Conservation (phyloP, 2,888 invertebrate genomes). For the Trachelus stipa region DNA sequence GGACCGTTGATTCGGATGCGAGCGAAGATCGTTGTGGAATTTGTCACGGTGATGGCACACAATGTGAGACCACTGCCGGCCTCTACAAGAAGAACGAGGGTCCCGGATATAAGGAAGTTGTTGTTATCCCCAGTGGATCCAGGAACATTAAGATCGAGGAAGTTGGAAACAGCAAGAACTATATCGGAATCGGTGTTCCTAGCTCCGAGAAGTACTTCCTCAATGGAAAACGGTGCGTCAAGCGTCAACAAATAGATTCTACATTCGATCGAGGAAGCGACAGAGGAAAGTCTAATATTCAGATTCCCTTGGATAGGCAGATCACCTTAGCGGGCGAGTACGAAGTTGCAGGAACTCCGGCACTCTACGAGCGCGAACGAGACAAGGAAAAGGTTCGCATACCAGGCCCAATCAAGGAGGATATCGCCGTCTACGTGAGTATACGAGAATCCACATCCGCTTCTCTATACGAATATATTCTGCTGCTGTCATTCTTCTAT, state of each 20-base stretch:
- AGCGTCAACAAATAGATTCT: slow-evolving; percentile 25
- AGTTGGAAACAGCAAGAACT: slow-evolving; percentile 60
- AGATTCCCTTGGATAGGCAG: slow-evolving; percentile 52
- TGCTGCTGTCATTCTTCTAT: no score
- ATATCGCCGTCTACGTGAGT: slow-evolving; percentile 73
- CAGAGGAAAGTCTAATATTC: slow-evolving; percentile 24
- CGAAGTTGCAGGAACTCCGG: slow-evolving; percentile 67
- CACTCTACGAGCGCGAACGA: slow-evolving; percentile 68
- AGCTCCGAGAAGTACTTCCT: slow-evolving; percentile 70
- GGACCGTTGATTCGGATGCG: slow-evolving; percentile 73
- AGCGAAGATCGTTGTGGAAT: slow-evolving; percentile 77
- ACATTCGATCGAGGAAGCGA: not conserved
- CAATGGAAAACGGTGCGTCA: slow-evolving; percentile 73
- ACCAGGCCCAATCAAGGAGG: slow-evolving; percentile 73
- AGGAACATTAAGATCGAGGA: slow-evolving; percentile 74
- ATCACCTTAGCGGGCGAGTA: slow-evolving; percentile 66
- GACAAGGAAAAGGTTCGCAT: slow-evolving; percentile 72
- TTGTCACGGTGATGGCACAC: slow-evolving; percentile 77
- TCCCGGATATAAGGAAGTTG: slow-evolving; percentile 71
- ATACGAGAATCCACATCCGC: slow-evolving; percentile 1
- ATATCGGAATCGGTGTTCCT: slow-evolving; percentile 70
- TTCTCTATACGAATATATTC: no score
- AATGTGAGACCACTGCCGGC: slow-evolving; percentile 72
- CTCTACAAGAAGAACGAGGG: slow-evolving; percentile 69
- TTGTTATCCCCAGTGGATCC: slow-evolving; percentile 72